phyloP scores from a whole-genome alignment of 2,888 invertebrate species.

The Marronus borbonicus region DNA sequence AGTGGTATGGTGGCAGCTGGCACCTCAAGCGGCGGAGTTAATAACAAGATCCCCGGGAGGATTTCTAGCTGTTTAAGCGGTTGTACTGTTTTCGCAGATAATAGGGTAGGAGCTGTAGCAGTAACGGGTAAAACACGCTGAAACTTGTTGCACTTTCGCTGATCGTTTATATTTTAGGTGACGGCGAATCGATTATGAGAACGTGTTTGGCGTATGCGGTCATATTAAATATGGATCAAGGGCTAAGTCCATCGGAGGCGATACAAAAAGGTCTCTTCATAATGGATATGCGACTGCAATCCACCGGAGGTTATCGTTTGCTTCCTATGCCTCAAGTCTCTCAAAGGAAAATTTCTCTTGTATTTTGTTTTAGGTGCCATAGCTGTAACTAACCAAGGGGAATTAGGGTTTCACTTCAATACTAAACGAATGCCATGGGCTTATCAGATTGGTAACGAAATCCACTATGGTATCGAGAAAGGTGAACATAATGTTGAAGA shows the following conservation, averaged over 20 bases:
- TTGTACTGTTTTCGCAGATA: conserved; percentile 85
- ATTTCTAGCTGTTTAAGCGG: conserved; percentile 84
- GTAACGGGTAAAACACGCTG: conserved; percentile 75
- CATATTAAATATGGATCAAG: conserved; percentile 76
- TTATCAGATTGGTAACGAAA: conserved; percentile 67
- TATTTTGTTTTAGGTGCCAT: conserved; percentile 74
- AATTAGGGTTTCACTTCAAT: conserved; percentile 79
- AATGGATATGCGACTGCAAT: conserved; percentile 80
- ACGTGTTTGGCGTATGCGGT: conserved; percentile 84
- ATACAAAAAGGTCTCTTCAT: conserved; percentile 75
- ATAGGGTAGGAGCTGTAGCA: conserved; percentile 82
- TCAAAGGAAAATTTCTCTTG: neutral
- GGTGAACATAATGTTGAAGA: conserved; percentile 64
- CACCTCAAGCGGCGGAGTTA: conserved; percentile 90
- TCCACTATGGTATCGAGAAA: conserved; percentile 75
- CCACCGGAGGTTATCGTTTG: conserved; percentile 74
- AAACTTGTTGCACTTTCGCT: neutral
- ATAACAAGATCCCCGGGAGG: conserved; percentile 84
- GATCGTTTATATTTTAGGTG: conserved; percentile 65
- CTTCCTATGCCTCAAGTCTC: neutral
- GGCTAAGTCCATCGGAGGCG: conserved; percentile 77
- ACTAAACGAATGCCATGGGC: conserved; percentile 82
- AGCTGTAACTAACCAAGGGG: conserved; percentile 77
- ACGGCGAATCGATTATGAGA: conserved; percentile 87
- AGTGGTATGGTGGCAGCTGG: conserved; percentile 83